Conservation (phyloP, 2,113 vertebrate genomes). For the Dryoscopus gambensis region DNA sequence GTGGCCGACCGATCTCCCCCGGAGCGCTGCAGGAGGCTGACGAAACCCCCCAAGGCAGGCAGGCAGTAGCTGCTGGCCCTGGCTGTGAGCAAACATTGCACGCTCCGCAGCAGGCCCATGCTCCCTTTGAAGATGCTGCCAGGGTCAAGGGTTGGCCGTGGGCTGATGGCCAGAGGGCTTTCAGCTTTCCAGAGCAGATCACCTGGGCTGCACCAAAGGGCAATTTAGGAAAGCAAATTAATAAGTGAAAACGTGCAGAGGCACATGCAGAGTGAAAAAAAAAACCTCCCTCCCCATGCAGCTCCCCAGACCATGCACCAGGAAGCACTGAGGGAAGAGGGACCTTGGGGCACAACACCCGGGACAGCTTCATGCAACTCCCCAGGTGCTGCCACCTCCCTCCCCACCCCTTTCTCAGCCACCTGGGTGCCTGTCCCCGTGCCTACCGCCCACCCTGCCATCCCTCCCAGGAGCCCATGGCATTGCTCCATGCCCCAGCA, state of each 20-base stretch:
- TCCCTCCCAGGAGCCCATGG: neutral
- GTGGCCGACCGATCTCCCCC: neutral
- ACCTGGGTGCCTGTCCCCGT: accelerated
- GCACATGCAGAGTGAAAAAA: neutral
- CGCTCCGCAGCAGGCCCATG: constrained; percentile 31
- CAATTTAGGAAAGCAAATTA: neutral
- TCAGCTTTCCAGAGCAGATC: neutral
- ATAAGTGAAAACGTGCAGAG: neutral
- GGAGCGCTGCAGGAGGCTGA: neutral
- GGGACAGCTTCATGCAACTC: neutral
- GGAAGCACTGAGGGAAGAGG: neutral
- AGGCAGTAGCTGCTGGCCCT: neutral
- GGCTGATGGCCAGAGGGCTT: constrained; percentile 8
- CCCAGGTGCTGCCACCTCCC: neutral
- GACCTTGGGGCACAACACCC: neutral
- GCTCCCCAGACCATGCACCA: neutral
- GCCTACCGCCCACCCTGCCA: neutral
- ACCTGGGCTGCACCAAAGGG: neutral
- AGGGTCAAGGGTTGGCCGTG: constrained; percentile 29
- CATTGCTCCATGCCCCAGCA: neutral
- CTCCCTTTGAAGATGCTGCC: constrained; percentile 67
- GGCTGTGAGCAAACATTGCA: constrained; percentile 64
- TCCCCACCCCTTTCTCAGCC: neutral
- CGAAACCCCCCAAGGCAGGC: constrained; percentile 33
- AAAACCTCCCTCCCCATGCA: neutral